phyloP scores from a whole-genome alignment of 2,888 invertebrate genomes.

The Drosophila leonis region DNA sequence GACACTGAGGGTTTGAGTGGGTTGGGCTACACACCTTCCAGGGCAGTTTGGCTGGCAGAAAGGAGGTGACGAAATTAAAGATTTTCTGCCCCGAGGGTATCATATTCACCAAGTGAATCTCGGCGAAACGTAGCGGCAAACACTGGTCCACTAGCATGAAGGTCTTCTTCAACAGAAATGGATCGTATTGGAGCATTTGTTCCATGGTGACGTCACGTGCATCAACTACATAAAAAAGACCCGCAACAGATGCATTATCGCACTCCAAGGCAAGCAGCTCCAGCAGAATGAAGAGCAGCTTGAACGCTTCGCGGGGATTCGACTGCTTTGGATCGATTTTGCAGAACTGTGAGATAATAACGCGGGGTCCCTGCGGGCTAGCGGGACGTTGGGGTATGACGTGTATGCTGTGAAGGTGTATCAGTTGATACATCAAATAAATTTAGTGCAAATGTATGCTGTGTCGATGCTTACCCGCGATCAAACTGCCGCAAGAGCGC shows the following conservation, averaged over 20 bases:
- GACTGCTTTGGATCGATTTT: constrained; percentile 73
- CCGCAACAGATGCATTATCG: constrained; percentile 69
- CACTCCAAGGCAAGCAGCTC: constrained; percentile 76
- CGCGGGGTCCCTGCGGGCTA: constrained; percentile 57
- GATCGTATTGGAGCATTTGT: constrained; percentile 77
- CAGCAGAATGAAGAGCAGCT: constrained; percentile 77
- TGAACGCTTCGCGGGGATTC: constrained; percentile 74
- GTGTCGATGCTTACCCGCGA: constrained; percentile 65
- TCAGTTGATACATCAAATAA: not conserved
- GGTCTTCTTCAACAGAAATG: constrained; percentile 71
- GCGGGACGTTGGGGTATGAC: constrained; percentile 67
- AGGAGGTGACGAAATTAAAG: constrained; percentile 72
- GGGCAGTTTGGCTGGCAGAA: constrained; percentile 71
- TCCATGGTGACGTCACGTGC: constrained; percentile 74
- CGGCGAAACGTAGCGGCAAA: constrained; percentile 71
- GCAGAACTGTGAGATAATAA: constrained; percentile 76
- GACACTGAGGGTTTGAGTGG: not conserved
- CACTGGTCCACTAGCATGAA: constrained; percentile 72
- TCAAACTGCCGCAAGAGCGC: constrained; percentile 61
- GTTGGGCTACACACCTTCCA: constrained; percentile 65
- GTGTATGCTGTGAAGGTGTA: constrained; percentile 60
- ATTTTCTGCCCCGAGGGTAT: constrained; percentile 66
- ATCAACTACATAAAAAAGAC: constrained; percentile 74
- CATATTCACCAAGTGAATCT: constrained; percentile 80
- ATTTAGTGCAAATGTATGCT: not conserved